Evolutionary conservation across 2,888 invertebrate genomes (phyloP).

Genomic region (Aelia acuminata): DNA sequence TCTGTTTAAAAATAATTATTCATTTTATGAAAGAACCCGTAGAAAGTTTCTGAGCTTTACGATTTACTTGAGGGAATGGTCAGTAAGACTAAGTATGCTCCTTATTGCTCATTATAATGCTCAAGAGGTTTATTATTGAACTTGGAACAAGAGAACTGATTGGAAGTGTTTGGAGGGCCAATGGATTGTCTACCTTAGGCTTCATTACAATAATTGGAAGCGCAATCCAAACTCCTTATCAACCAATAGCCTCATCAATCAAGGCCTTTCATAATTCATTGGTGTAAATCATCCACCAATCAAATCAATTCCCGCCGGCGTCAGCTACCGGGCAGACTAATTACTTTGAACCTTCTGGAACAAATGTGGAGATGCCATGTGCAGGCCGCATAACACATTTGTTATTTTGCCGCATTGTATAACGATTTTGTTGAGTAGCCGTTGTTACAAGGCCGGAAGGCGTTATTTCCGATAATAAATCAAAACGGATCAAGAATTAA

Average conservation of each 20-base stretch:
- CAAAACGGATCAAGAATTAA: neutral
- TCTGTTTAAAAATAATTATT: no score
- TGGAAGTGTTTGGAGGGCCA: neutral
- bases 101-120: neutral
- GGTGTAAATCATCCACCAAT: constrained; percentile 45
- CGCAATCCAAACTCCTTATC: constrained; percentile 6
- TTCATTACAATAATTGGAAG: constrained; percentile 36
- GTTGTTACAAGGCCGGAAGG: neutral
- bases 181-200: neutral
- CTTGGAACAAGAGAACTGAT: neutral
- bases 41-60: no score
- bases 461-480: neutral
- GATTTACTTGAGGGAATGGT: no score
- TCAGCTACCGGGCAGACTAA: neutral
- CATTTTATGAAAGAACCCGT: no score
- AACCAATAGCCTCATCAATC: constrained; percentile 47
- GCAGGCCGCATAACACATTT: neutral
- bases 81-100: no score
- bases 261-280: constrained; percentile 18
- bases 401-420: neutral
- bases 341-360: neutral
- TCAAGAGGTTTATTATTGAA: neutral
- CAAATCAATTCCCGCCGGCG: constrained; percentile 28
- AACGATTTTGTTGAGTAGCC: neutral
- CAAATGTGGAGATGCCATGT: neutral